Percentiles rank a stretch among this genome's conserved stretches.
Conservation (phyloP, 1,140 invertebrate genomes). For the Hyposmocoma kahamanoa region DNA sequence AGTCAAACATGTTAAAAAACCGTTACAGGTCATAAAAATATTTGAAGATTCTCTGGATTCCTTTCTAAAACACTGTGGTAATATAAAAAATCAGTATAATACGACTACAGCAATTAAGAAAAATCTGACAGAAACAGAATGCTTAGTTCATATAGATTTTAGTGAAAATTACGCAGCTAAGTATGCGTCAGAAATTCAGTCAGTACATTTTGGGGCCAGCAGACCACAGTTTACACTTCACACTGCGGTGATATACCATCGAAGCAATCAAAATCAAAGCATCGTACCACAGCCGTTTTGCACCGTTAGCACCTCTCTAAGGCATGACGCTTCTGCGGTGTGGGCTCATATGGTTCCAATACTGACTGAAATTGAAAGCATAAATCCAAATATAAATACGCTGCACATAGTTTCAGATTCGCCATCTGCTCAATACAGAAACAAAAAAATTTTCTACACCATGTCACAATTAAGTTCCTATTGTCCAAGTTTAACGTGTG, state of each 20-base stretch:
- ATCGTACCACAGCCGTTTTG: slow-evolving; percentile 24
- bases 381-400: slow-evolving; percentile 9
- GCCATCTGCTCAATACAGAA: slow-evolving; percentile 27
- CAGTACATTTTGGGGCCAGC: slow-evolving; percentile 32
- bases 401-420: slow-evolving; percentile 25
- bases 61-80: not conserved
- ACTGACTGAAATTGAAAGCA: slow-evolving; percentile 19
- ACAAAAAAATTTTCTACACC: slow-evolving; percentile 26
- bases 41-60: not conserved
- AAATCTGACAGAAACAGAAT: slow-evolving; percentile 3
- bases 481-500: slow-evolving; percentile 9
- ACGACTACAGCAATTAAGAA: not conserved
- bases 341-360: slow-evolving; percentile 42
- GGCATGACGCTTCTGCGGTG: slow-evolving; percentile 35
- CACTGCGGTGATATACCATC: slow-evolving; percentile 15
- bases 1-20: not conserved
- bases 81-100: not conserved
- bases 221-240: slow-evolving; percentile 26
- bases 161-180: slow-evolving; percentile 38
- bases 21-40: not conserved
- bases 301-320: slow-evolving; percentile 30
- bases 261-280: not conserved
- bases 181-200: slow-evolving; percentile 28
- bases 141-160: slow-evolving; percentile 25
- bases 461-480: slow-evolving; percentile 4